Evolutionary conservation across 2,113 vertebrate species (phyloP).

Genomic region (Irena cyanogastra): DNA sequence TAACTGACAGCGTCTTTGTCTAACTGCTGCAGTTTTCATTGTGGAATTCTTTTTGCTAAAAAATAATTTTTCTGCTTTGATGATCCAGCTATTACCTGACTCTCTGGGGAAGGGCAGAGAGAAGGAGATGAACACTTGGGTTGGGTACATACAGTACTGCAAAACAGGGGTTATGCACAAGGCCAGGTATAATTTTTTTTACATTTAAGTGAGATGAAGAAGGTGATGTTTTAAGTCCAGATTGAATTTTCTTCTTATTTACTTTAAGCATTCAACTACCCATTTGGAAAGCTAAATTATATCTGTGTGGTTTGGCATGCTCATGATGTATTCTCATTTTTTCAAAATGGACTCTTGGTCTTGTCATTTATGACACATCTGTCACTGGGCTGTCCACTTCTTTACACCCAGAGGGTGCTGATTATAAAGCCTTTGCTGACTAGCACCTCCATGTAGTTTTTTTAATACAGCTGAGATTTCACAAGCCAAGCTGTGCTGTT

Average conservation of each 20-base stretch:
- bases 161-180: background rate
- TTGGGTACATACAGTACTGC: background rate
- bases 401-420: background rate
- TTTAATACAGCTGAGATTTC: background rate
- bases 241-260: background rate
- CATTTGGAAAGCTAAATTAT: background rate
- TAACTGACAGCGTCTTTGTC: background rate
- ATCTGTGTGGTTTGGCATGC: background rate
- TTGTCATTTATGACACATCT: background rate
- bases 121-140: background rate
- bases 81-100: background rate
- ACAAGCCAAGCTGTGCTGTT: background rate
- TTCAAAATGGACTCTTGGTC: background rate
- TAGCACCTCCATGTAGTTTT: rapidly evolving
- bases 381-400: background rate
- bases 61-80: background rate
- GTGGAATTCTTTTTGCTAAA: background rate
- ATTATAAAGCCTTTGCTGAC: background rate
- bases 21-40: background rate
- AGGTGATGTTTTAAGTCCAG: background rate
- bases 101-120: background rate
- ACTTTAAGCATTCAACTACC: background rate
- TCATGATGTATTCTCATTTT: background rate
- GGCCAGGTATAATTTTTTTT: background rate
- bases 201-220: background rate